Percentiles rank a stretch among this genome's conserved stretches.
Conservation (phyloP, 2,113 vertebrate genomes). For the Gnathonemus echidnorhynchus region DNA sequence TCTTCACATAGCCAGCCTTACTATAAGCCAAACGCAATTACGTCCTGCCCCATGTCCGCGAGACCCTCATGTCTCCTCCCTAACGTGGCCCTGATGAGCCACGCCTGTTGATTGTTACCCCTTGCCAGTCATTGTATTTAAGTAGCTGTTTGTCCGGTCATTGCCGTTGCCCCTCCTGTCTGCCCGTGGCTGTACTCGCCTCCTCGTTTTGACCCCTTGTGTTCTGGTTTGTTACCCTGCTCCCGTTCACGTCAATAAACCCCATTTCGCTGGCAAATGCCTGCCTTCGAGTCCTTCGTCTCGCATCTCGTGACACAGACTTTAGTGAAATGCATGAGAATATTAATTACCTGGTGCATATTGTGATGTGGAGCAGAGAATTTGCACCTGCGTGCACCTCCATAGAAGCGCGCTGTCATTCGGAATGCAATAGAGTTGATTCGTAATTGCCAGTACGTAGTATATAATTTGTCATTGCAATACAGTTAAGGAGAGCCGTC, state of each 20-base stretch:
- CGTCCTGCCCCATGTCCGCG: too few species aligned
- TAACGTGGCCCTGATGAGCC: background rate
- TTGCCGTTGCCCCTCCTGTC: background rate
- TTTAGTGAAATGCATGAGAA: background rate
- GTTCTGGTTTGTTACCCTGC: background rate
- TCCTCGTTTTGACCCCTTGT: background rate
- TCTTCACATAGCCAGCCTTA: background rate
- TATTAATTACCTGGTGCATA: background rate
- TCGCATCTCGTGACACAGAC: background rate
- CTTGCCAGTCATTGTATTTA: background rate
- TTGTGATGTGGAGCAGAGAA: background rate
- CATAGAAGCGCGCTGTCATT: background rate
- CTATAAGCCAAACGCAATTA: background rate
- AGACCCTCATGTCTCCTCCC: background rate
- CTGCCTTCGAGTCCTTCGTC: background rate
- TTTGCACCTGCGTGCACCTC: background rate
- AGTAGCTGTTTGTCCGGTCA: background rate
- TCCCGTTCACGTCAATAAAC: background rate
- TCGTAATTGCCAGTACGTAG: background rate
- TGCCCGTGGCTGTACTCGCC: background rate
- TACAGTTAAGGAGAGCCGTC: background rate
- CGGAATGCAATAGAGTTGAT: background rate
- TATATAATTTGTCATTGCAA: background rate
- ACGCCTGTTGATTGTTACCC: background rate
- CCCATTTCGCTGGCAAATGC: background rate